Conservation (phyloP, 2,888 invertebrate genomes). For the Cryptus armator region DNA sequence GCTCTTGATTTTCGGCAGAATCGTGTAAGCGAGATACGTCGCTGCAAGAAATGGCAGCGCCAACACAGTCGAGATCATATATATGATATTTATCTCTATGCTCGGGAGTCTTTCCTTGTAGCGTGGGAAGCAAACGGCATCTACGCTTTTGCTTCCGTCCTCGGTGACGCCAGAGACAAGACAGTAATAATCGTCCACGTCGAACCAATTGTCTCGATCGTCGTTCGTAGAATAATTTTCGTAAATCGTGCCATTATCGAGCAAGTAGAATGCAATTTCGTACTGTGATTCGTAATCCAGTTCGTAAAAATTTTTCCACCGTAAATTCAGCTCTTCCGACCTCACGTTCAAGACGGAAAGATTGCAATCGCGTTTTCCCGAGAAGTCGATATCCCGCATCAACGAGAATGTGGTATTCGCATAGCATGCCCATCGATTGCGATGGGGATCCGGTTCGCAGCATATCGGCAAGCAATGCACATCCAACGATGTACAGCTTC, state of each 20-base stretch:
- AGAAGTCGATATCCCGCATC: conserved; percentile 1
- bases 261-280: not conserved
- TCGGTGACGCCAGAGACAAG: not conserved
- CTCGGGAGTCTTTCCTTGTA: not conserved
- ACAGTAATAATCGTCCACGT: conserved; percentile 1
- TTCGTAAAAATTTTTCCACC: not conserved
- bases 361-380: not conserved
- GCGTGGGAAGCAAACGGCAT: not conserved
- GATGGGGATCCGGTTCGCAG: not conserved
- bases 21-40: not conserved
- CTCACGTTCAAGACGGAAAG: not conserved
- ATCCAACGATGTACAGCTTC: not conserved
- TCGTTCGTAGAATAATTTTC: not conserved
- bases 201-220: not conserved
- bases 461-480: not conserved
- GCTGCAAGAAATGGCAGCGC: not conserved
- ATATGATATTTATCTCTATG: not conserved
- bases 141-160: not conserved
- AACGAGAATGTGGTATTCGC: conserved; percentile 10
- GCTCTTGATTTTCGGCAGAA: conserved; percentile 7
- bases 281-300: not conserved
- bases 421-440: not conserved
- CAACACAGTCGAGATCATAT: not conserved
- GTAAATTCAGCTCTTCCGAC: not conserved
- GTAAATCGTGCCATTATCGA: conserved; percentile 5